Evolutionary conservation across 2,113 vertebrate genomes (phyloP), one percentile per base, ranked within the genome.

Genomic region (Tragelaphus buxtoni): DNA sequence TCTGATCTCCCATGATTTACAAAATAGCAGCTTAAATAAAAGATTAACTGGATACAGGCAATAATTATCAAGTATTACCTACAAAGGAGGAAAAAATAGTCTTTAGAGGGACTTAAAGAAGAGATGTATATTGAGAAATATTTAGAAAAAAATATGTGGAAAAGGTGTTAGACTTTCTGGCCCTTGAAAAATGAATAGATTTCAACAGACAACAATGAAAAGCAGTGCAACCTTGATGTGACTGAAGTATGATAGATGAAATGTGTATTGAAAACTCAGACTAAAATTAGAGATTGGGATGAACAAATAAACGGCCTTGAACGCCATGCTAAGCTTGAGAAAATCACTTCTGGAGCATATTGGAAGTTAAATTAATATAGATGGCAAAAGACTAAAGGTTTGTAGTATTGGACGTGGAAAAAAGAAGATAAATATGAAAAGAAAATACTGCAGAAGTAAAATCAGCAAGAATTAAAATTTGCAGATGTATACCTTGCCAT

Each of bases 381-480:
- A 93, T 3, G 22, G 39, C n/a, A 81, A 97, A 86, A 95, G 10
- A 84, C 30, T 86, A 93, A 93, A 45, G 18, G 39, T 53, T 85
- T 47, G 17, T 17, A 80, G 7, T 22, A 81, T 0, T 85, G 5
- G 14, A 61, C 88, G 47, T 32, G 22, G 81, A 85, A 81, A 84
- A 61, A 14, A 80, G 18, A 87, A 7, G 24, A 83, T 28, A 74
- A 58, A 47, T 42, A 84, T 32, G 20, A 87, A 42, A 53, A 96
- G 49, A 93, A 82, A 94, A 60, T 84, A 24, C 9, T 22, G 1
- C 3, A 61, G 60, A 96, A 76, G n/a, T 85, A 90, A 96, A 93
- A 90, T 60, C 49, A 81, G 47, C 14, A 94, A 87, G 86, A 91
- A 80, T 49, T 35, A 91, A 76, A 74, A 95, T 90, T 53, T 96